Conservation (phyloP, 2,888 invertebrate species). For the Tuberolachnus salignus region DNA sequence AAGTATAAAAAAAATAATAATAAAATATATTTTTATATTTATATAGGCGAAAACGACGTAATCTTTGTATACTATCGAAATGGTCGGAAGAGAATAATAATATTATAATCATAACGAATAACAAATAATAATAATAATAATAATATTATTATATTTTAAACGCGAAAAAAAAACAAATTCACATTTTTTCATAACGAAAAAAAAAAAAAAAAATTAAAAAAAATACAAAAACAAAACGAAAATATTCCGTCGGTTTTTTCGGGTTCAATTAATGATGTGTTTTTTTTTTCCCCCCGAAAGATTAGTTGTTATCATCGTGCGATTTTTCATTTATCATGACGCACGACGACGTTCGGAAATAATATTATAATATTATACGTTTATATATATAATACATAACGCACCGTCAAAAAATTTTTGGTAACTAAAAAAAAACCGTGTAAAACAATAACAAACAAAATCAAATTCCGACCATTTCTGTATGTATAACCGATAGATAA, state of each 20-base stretch:
- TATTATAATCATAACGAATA: constrained; percentile 26
- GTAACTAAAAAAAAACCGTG: constrained; percentile 35
- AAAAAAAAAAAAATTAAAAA: no score
- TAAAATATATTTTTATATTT: neutral
- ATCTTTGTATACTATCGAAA: no score
- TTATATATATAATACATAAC: neutral
- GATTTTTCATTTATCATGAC: constrained; percentile 7
- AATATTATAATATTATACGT: neutral
- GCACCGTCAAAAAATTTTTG: constrained; percentile 22
- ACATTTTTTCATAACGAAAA: neutral
- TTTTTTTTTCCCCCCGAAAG: neutral
- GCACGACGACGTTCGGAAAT: neutral
- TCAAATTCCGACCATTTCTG: neutral
- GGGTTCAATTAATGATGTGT: no score
- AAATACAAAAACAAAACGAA: neutral
- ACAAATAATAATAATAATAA: neutral
- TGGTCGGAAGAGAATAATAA: no score
- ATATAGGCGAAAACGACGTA: neutral
- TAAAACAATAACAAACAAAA: constrained; percentile 42
- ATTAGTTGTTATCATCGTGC: neutral
- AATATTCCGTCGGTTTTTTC: neutral
- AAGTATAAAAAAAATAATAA: constrained; percentile 23
- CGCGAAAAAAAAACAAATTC: constrained; percentile 23
- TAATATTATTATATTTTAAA: constrained; percentile 34
- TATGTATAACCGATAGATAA: neutral